Percentiles rank a stretch among this genome's conserved stretches.
Evolutionary conservation across 2,888 invertebrate species (phyloP).

Genomic region (Lissonota sp.): DNA sequence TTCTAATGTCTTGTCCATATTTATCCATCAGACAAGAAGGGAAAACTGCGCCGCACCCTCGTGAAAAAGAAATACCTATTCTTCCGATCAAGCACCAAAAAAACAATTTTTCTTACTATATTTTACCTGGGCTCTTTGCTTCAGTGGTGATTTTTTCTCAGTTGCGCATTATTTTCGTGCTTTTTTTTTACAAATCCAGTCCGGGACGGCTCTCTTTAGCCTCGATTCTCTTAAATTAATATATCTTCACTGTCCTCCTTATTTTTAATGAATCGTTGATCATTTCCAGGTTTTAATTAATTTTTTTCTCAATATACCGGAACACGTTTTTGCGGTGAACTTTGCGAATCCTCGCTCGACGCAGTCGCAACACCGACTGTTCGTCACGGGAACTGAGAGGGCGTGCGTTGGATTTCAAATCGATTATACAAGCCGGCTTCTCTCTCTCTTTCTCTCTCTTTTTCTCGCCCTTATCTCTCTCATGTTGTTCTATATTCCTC

Average conservation of each 20-base stretch:
- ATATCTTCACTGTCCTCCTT: neutral
- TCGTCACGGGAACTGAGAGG: constrained; percentile 66
- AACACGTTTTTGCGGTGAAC: neutral
- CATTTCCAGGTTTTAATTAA: neutral
- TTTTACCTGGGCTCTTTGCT: constrained; percentile 75
- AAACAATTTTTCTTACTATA: too few species aligned
- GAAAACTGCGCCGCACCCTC: constrained; percentile 9
- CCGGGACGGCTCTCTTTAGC: neutral
- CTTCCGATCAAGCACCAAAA: neutral
- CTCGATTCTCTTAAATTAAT: neutral
- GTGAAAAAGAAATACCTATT: neutral
- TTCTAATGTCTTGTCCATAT: too few species aligned
- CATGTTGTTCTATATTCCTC: too few species aligned
- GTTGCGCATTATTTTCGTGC: constrained; percentile 54
- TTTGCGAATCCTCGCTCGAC: constrained; percentile 67
- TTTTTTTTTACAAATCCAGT: constrained; percentile 30
- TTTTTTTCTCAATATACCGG: neutral
- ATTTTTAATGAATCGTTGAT: neutral
- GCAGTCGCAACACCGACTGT: constrained; percentile 77
- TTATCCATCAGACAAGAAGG: too few species aligned
- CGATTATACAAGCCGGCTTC: constrained; percentile 74
- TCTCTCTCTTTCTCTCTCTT: constrained; percentile 54
- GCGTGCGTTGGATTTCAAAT: constrained; percentile 80
- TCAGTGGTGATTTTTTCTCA: constrained; percentile 50
- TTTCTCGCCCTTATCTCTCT: constrained; percentile 11